Base-by-base conservation (phyloP, 2,113 vertebrate species). In the Megaleporinus macrocephalus region DNA sequence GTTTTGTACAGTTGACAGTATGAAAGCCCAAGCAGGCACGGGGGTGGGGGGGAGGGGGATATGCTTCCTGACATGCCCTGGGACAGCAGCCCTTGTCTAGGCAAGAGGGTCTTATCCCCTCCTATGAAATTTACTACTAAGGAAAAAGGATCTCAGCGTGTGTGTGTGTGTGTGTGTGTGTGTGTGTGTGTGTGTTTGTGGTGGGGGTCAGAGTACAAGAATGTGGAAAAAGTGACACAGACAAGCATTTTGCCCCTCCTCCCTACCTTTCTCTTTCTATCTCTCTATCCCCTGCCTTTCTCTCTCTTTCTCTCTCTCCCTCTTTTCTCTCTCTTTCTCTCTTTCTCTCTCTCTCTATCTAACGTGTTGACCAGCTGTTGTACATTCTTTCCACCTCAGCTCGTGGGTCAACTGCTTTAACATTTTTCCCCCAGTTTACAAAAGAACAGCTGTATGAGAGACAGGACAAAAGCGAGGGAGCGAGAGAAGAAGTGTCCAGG, bases 281-380 rank as follows among this genome's bases (percentile, higher is more conserved):
- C 78, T 76, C 68, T 71, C 36, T 71, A 26, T 72, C 68, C 57
- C 49, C 53, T 41, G n/a, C n/a, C n/a, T n/a, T n/a, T n/a, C n/a
- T n/a, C 47, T 15, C 30, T 63, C 57, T 27, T 49, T 70, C 13
- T 10, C 29, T 20, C 29, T 33, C 44, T 68, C 26, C 33, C 24
- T 29, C 49, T 29, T 27, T 47, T 70, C 13, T 10, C 29, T 61
- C 61, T 24, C 74, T 63, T 44, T 51, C 44, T 72, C 47, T 36
- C 71, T 53, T 63, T 73, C 57, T 80, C 41, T 14, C 12, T 72
- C 33, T n/a, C n/a, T 49, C 24, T 41, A 26, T 47, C 26, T 84
- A 73, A 79, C 82, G 71, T 74, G 71, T 79, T 75, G 26, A 75
- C 71, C 78, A 79, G 71, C 80, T 84, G 70, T 84, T 73, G 80